Base-by-base conservation (phyloP, 2,113 vertebrate species). In the Raja brachyura region DNA sequence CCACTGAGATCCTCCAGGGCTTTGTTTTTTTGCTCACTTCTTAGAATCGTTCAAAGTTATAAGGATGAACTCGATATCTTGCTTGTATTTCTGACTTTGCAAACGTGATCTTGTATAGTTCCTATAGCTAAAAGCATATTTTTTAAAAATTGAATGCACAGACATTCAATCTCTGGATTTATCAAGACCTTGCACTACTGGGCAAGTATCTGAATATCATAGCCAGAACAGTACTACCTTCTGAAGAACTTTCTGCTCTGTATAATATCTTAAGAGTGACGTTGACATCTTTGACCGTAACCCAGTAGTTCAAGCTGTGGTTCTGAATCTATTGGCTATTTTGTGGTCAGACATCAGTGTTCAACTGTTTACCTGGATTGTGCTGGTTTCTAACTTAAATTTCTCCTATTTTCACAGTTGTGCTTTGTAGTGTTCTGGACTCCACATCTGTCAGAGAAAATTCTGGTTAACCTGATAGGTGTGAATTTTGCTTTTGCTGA, bases 371-470 rank as follows among this genome's bases (percentile, higher is more conserved):
- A 92, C 16, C 14, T 90, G 31, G n/a, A 66, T 8, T 54, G 68
- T 39, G 33, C 39, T 92, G 33, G 48, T 73, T 54, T 73, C 66
- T 92, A 73, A 92, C 22, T 92, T 74, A 2, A 13, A 73, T 93
- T 14, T 93, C 93, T 6, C 9, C 73, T 70, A 31, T 90, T 20
- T 85, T 93, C 14, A 28, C 95, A 99, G 99, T 97, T 99, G 93
- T 99, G 99, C 94, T 99, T 99, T 75, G 96, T 98, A 95, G 97
- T 99, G 96, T 99, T 99, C 95, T 99, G 99, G 99, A 99, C 96
- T 0, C 98, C 98, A 93, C 97, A 97, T 0, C 94, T 99, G 16
- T 99, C 98, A 0, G 98, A 99, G 97, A 98, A 97, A 95, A 99
- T 99, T 94, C 94, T 99, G 95, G 97, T 99, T 83, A 96, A 98